These are phyloP conservation scores for Gonioctena quinquepunctata DNA, from an alignment of 1,140 invertebrate genomes.

Conservation along the genomic window DNA sequence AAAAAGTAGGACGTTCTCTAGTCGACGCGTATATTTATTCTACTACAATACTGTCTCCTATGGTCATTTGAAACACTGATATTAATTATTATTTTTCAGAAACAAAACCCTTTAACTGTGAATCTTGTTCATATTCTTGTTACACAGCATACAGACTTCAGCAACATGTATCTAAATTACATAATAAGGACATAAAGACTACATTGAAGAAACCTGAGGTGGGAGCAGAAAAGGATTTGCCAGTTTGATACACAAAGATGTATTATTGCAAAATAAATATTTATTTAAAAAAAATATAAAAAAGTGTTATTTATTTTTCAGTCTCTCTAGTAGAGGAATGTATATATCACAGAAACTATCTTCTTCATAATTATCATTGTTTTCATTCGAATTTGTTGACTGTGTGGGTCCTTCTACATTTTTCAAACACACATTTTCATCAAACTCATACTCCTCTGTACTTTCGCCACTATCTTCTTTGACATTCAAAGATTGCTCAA, in stretches of 20 bases:
- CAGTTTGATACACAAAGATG: not conserved
- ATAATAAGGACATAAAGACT: slow-evolving; percentile 21
- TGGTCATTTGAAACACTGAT: not conserved
- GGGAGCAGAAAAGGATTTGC: too few relatives aligned
- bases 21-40: too few relatives aligned
- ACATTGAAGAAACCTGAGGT: not conserved
- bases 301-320: slow-evolving; percentile 22
- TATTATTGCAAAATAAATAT: not conserved
- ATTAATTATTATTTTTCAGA: slow-evolving; percentile 22
- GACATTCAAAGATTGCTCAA: slow-evolving; percentile 52
- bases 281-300: not conserved
- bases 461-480: slow-evolving; percentile 32
- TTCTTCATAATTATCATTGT: slow-evolving; percentile 8
- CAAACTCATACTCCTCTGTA: slow-evolving; percentile 12
- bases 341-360: slow-evolving; percentile 34
- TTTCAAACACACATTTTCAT: slow-evolving; percentile 10
- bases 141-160: slow-evolving; percentile 36
- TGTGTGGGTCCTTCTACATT: not conserved
- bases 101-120: slow-evolving; percentile 34
- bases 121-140: slow-evolving; percentile 31
- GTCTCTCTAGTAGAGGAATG: slow-evolving; percentile 33
- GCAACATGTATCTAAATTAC: slow-evolving; percentile 36
- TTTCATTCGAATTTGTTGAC: not conserved
- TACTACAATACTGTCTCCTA: too few relatives aligned
- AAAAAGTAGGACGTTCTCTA: too few relatives aligned